Percentiles rank a stretch among this genome's conserved stretches.
These are phyloP conservation scores for Timema podura DNA, from an alignment of 2,888 invertebrate genomes.

Conservation along the genomic window DNA sequence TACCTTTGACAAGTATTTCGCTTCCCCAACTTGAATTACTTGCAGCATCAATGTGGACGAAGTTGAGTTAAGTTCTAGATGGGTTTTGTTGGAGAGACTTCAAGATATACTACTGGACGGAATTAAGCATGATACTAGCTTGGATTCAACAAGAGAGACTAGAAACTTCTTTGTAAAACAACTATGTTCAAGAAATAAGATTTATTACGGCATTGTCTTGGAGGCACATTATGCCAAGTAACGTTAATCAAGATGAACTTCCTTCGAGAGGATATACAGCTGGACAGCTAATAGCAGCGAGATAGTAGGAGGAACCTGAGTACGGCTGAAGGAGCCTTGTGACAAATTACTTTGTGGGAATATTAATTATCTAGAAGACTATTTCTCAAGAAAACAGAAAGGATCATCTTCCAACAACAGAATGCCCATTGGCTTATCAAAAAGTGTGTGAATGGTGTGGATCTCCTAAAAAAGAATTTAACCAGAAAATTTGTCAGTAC, in stretches of 20 bases:
- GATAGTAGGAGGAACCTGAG: background rate
- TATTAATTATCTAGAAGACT: background rate
- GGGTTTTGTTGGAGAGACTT: too few species aligned
- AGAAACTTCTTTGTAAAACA: background rate
- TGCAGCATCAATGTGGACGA: background rate
- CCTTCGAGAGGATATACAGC: background rate
- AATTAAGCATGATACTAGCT: too few species aligned
- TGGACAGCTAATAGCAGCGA: background rate
- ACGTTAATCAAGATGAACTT: background rate
- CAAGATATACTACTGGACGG: too few species aligned
- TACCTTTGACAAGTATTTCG: background rate
- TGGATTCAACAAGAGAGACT: too few species aligned
- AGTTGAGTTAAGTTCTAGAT: too few species aligned
- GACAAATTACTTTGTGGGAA: background rate
- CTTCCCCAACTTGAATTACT: background rate
- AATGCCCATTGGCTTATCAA: background rate
- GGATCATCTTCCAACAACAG: background rate
- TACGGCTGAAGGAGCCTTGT: background rate
- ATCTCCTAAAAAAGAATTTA: too few species aligned
- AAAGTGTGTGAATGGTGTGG: too few species aligned
- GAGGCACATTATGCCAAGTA: background rate
- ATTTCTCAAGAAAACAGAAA: background rate
- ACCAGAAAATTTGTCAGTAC: too few species aligned
- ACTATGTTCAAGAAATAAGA: background rate
- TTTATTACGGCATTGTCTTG: too few species aligned